A percentile compares a stretch with the other conserved stretches of the same genome.
Conservation (phyloP, 2,797 vertebrate species). For the Sphenodon punctatus region DNA sequence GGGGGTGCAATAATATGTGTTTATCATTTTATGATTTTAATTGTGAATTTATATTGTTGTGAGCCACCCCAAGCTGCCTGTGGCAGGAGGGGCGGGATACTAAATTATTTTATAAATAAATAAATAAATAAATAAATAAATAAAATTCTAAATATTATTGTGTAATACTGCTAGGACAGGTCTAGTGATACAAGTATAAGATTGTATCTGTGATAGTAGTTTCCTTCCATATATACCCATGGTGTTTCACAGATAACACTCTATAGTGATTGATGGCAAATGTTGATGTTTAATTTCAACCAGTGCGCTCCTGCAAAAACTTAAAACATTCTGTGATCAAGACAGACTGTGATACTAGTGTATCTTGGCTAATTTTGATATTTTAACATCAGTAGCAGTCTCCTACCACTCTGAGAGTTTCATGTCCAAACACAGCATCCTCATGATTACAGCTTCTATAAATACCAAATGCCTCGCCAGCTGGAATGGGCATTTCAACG, state of each 20-base stretch:
- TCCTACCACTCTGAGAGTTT: constrained; percentile 39
- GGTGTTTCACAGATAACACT: background rate
- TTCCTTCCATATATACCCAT: constrained; percentile 34
- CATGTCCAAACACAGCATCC: constrained; percentile 44
- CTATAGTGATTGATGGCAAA: constrained; percentile 52
- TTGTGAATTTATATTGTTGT: too few species aligned
- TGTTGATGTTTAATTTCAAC: constrained; percentile 43
- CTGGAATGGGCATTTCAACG: constrained; percentile 60
- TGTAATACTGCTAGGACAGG: too few species aligned
- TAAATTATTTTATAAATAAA: background rate
- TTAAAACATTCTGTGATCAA: constrained; percentile 54
- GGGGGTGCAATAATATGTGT: too few species aligned
- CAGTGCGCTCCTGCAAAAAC: background rate
- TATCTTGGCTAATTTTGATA: constrained; percentile 49
- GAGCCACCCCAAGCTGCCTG: background rate
- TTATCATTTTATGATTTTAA: too few species aligned
- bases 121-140: too few species aligned
- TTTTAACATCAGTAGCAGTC: constrained; percentile 39
- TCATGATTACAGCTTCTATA: constrained; percentile 49
- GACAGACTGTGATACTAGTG: constrained; percentile 33
- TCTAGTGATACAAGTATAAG: too few species aligned
- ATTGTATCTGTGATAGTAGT: background rate
- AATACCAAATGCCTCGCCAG: constrained; percentile 59
- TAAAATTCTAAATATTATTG: too few species aligned
- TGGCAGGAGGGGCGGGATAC: background rate